A percentile compares a stretch with the other conserved stretches of the same genome.
phyloP scores from a whole-genome alignment of 2,113 vertebrate species.

The Loxodonta africana region DNA sequence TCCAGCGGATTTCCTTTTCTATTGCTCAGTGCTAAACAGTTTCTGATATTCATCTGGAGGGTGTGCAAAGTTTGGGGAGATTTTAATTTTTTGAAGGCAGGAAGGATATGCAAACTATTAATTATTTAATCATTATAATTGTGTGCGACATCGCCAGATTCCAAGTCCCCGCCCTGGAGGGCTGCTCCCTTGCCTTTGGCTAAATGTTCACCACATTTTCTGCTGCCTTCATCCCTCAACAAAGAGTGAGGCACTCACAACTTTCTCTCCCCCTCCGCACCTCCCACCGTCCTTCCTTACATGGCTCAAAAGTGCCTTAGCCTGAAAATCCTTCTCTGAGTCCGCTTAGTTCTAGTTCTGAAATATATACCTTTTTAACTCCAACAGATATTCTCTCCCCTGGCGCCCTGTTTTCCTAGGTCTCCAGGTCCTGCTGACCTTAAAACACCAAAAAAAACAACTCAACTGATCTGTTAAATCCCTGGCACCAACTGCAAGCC shows the following conservation, averaged over 20 bases:
- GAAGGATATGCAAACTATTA: slow-evolving; percentile 36
- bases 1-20: background rate
- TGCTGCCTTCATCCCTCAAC: background rate
- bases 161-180: background rate
- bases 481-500: background rate
- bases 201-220: slow-evolving; percentile 13
- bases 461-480: background rate
- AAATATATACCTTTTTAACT: background rate
- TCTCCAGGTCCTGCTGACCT: background rate
- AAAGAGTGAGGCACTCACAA: background rate
- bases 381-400: background rate
- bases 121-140: slow-evolving; percentile 52
- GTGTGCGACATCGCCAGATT: background rate
- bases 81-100: background rate
- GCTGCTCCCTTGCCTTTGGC: slow-evolving; percentile 23
- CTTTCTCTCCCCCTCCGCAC: background rate
- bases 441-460: background rate
- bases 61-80: background rate
- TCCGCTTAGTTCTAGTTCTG: background rate
- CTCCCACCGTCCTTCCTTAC: background rate
- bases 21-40: background rate
- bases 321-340: background rate
- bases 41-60: background rate
- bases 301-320: slow-evolving; percentile 1
- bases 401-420: background rate